Evolutionary conservation across 2,113 vertebrate genomes (phyloP).

Genomic region (Oreotrochilus melanogaster): DNA sequence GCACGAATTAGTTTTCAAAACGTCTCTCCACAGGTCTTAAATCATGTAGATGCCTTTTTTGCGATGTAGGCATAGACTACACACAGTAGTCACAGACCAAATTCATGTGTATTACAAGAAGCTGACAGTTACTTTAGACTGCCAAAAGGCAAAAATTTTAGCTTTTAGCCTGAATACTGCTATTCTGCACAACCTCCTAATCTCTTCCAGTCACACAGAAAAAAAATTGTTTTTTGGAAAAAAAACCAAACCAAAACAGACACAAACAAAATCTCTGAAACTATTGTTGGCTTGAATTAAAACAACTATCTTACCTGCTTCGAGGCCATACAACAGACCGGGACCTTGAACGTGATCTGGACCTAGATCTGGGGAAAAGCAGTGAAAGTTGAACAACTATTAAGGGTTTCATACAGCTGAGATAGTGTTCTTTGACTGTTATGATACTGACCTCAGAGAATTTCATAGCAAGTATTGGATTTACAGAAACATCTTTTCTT

Average conservation of each 20-base stretch:
- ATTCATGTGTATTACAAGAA: background rate
- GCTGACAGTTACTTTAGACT: background rate
- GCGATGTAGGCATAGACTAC: accelerated
- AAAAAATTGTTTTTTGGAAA: no score
- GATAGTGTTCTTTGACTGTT: background rate
- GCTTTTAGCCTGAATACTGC: accelerated
- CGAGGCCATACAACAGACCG: constrained; percentile 81
- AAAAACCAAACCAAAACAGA: no score
- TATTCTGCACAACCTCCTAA: background rate
- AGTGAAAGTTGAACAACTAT: background rate
- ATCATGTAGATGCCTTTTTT: background rate
- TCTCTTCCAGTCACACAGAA: background rate
- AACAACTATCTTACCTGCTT: constrained; percentile 77
- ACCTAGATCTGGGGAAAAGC: constrained; percentile 72
- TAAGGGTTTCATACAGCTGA: background rate
- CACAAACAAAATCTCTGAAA: background rate
- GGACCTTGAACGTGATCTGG: constrained; percentile 84
- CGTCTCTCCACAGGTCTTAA: background rate
- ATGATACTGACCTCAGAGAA: background rate
- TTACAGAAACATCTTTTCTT: background rate
- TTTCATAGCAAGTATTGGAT: accelerated
- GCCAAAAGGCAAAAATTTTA: background rate
- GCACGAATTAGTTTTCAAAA: background rate
- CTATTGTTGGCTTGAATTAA: background rate
- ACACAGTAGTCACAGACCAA: background rate